A percentile compares a stretch with the other conserved stretches of the same genome.
Conservation (phyloP, 2,113 vertebrate species). For the Gopherus flavomarginatus region DNA sequence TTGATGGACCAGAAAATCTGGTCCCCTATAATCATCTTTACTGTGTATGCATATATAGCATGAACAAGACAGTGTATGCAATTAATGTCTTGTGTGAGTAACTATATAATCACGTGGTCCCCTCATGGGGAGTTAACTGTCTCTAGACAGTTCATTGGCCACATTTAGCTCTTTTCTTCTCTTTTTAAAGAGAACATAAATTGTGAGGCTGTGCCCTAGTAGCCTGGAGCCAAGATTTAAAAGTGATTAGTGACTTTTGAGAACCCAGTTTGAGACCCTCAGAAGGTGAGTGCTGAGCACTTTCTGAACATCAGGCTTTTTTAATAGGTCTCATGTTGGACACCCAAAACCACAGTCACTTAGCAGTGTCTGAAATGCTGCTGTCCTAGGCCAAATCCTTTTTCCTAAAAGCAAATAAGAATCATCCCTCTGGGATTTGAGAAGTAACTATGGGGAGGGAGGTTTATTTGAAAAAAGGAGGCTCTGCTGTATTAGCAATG, state of each 20-base stretch:
- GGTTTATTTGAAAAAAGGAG: not conserved
- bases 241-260: not conserved
- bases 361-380: not conserved
- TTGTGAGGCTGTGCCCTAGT: not conserved
- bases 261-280: not conserved
- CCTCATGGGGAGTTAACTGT: not conserved
- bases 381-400: not conserved
- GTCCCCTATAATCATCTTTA: not conserved
- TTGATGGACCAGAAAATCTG: not conserved
- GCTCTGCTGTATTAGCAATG: not conserved
- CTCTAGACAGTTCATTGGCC: not conserved
- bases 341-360: not conserved
- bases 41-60: not conserved
- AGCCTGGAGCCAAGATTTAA: not conserved
- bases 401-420: not conserved
- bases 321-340: not conserved
- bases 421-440: not conserved
- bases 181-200: not conserved
- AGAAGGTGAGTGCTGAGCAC: fast-evolving
- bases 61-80: not conserved
- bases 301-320: not conserved
- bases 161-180: not conserved
- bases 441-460: not conserved
- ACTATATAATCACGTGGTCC: not conserved
- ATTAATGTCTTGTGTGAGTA: not conserved